Evolutionary conservation across 1,140 invertebrate species (phyloP).

Genomic region (Tachypleus tridentatus): DNA sequence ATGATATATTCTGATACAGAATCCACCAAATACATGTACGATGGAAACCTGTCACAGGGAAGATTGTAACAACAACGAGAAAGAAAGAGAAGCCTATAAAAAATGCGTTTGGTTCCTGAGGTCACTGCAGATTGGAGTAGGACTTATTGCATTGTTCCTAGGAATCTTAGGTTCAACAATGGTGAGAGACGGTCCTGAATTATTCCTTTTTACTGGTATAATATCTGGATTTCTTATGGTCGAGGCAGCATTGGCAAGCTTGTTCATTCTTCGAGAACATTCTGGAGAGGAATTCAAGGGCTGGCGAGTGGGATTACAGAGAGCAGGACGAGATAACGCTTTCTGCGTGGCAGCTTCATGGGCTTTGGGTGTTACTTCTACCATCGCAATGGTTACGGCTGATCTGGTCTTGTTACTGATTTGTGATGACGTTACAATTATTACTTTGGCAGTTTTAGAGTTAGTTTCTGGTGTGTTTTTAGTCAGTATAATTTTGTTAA

Average conservation of each 20-base stretch:
- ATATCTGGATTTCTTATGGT: conserved; percentile 1
- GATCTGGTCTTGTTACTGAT: neutral
- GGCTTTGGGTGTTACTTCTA: neutral
- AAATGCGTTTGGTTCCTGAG: neutral
- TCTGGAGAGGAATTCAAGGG: conserved; percentile 1
- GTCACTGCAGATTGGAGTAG: neutral
- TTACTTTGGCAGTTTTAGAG: neutral
- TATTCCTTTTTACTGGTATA: neutral
- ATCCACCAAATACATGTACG: too few species aligned
- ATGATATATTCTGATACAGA: too few species aligned
- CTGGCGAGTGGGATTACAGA: neutral
- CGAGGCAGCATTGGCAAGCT: neutral
- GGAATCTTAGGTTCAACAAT: neutral
- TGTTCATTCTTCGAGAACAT: neutral
- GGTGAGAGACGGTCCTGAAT: neutral
- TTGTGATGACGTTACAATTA: neutral
- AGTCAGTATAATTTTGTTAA: neutral
- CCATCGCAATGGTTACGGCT: neutral
- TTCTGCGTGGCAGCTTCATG: neutral
- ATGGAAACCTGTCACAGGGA: too few species aligned
- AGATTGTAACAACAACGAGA: too few species aligned
- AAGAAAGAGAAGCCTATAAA: neutral
- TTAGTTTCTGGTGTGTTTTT: conserved; percentile 1
- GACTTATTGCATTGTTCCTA: neutral
- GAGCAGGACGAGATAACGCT: neutral